Evolutionary conservation across 2,888 invertebrate genomes (phyloP).

Genomic region (Amiota minor): DNA sequence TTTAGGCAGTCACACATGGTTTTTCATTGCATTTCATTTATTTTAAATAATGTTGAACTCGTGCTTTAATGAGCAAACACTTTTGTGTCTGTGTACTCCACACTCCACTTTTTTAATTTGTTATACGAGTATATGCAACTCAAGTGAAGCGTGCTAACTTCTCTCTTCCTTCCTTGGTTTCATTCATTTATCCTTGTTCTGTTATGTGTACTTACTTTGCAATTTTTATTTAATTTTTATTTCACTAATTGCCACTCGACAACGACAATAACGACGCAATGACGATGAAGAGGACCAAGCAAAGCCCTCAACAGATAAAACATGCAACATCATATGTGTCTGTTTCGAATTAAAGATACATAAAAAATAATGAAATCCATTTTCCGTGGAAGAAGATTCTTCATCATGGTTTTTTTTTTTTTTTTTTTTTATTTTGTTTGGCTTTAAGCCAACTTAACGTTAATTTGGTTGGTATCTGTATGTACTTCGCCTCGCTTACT

Average conservation of each 20-base stretch:
- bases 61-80: too few relatives aligned
- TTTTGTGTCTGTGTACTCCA: too few relatives aligned
- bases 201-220: background rate
- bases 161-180: too few relatives aligned
- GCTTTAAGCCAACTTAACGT: conserved; percentile 13
- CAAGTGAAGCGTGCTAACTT: too few relatives aligned
- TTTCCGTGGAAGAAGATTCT: background rate
- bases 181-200: too few relatives aligned
- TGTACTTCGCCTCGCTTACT: background rate
- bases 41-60: too few relatives aligned
- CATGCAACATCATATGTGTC: background rate
- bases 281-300: too few relatives aligned
- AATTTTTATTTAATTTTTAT: conserved; percentile 21
- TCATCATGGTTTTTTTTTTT: conserved; percentile 16
- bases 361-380: background rate
- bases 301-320: background rate
- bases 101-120: too few relatives aligned
- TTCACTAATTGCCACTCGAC: conserved; percentile 26
- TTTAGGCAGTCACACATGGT: too few relatives aligned
- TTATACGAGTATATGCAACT: too few relatives aligned
- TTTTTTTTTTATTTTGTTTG: conserved; percentile 9
- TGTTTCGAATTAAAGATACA: background rate
- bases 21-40: too few relatives aligned
- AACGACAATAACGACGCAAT: background rate
- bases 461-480: conserved; percentile 10